Conservation (phyloP, 2,888 invertebrate species). For the Caenorhabditis plicata region DNA sequence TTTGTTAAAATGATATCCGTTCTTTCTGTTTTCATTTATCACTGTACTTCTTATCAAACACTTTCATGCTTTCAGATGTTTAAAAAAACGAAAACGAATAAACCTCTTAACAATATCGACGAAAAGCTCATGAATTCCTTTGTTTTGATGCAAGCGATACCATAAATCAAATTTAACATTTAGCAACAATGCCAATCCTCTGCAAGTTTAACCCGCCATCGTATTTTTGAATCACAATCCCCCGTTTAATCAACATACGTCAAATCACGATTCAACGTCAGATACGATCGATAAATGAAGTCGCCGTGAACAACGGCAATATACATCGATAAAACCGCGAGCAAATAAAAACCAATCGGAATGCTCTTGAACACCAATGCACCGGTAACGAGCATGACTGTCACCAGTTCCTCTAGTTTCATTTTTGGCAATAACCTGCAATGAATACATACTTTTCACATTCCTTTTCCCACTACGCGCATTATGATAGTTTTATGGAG, state of each 20-base stretch:
- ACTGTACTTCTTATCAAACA: too few relatives aligned
- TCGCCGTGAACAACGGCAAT: slow-evolving; percentile 55
- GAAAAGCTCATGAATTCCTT: slow-evolving; percentile 57
- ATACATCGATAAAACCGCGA: slow-evolving; percentile 22
- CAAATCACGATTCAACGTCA: slow-evolving; percentile 60
- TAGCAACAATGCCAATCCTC: slow-evolving; percentile 58
- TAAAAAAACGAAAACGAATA: too few relatives aligned
- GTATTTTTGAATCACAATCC: neutral
- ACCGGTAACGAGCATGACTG: slow-evolving; percentile 27
- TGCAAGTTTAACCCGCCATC: slow-evolving; percentile 27
- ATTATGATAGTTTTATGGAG: neutral
- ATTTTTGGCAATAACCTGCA: slow-evolving; percentile 37
- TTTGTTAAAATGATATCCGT: too few relatives aligned
- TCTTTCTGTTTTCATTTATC: too few relatives aligned
- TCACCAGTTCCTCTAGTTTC: slow-evolving; percentile 36
- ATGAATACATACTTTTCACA: too few relatives aligned
- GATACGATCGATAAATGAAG: slow-evolving; percentile 62
- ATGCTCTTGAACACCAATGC: slow-evolving; percentile 26
- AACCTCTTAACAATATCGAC: slow-evolving; percentile 43
- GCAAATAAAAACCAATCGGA: slow-evolving; percentile 27
- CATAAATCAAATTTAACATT: slow-evolving; percentile 59
- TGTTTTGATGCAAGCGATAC: slow-evolving; percentile 52
- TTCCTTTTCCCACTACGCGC: too few relatives aligned
- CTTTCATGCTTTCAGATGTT: too few relatives aligned
- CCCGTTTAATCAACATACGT: slow-evolving; percentile 40